These are phyloP conservation scores for Bubo scandiacus DNA, from an alignment of 2,113 vertebrate genomes.

Conservation along the genomic window DNA sequence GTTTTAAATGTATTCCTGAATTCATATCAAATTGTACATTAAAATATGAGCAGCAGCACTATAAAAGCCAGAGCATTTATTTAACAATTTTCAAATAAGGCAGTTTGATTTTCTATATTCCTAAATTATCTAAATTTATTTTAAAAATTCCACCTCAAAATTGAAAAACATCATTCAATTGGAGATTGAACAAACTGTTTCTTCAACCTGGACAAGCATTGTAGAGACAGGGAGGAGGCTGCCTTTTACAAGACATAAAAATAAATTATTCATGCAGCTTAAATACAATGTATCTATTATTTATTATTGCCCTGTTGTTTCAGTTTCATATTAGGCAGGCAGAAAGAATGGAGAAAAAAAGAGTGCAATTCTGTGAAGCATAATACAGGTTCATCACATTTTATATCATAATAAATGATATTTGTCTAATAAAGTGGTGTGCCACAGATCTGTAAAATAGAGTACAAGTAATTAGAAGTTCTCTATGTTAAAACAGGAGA, in stretches of 20 bases:
- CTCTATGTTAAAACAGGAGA: not conserved
- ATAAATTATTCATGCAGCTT: slow-evolving; percentile 48
- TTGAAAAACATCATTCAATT: not conserved
- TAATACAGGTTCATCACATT: not conserved
- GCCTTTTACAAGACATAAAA: slow-evolving; percentile 18
- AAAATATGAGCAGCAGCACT: not conserved
- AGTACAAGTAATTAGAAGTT: not conserved
- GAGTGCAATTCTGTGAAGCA: not conserved
- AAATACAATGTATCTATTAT: slow-evolving; percentile 43
- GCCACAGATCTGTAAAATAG: not conserved
- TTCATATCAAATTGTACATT: not conserved
- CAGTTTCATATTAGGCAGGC: not conserved
- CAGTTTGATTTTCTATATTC: not conserved
- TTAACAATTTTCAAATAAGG: not conserved
- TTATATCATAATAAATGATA: not conserved
- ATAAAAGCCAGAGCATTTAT: not conserved
- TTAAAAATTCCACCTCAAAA: not conserved
- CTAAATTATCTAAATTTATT: not conserved
- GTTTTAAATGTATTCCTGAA: not conserved
- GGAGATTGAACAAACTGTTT: slow-evolving; percentile 1
- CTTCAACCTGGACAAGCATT: not conserved
- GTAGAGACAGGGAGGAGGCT: not conserved
- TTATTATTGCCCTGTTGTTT: not conserved
- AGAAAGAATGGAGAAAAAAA: not conserved
- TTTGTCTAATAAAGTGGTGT: not conserved